phyloP scores from a whole-genome alignment of 2,888 invertebrate genomes.

The Dilophus febrilis region DNA sequence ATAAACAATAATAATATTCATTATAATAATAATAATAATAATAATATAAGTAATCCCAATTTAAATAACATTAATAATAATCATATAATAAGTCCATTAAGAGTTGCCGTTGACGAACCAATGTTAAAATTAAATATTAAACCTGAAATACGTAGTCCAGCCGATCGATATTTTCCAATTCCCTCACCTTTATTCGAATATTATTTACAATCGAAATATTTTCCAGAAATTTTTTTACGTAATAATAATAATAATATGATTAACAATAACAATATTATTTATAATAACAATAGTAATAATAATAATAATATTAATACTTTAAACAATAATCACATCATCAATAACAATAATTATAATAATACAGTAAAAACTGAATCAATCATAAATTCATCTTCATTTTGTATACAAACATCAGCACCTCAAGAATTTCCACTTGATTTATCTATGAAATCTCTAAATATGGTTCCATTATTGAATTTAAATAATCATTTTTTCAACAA shows the following conservation, averaged over 20 bases:
- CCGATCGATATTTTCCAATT: slow-evolving; percentile 25
- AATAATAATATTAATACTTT: slow-evolving; percentile 11
- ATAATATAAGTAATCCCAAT: no score
- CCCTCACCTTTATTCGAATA: slow-evolving; percentile 36
- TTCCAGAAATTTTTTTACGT: slow-evolving; percentile 40
- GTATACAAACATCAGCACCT: slow-evolving; percentile 26
- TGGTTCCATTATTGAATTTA: not conserved
- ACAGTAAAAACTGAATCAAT: slow-evolving; percentile 3
- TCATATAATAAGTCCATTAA: slow-evolving; percentile 1
- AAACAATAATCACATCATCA: slow-evolving; percentile 9
- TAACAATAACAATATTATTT: slow-evolving; percentile 12
- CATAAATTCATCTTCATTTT: slow-evolving; percentile 6
- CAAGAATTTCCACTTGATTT: slow-evolving; percentile 77
- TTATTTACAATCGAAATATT: slow-evolving; percentile 43
- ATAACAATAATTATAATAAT: slow-evolving; percentile 4
- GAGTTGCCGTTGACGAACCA: slow-evolving; percentile 3
- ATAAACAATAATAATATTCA: no score
- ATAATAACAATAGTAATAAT: slow-evolving; percentile 11
- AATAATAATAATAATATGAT: slow-evolving; percentile 30
- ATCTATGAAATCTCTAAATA: slow-evolving; percentile 41
- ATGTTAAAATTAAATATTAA: slow-evolving; percentile 2
- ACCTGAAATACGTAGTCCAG: slow-evolving; percentile 17
- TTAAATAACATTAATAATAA: not conserved
- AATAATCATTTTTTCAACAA: no score
- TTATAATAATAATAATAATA: no score